Evolutionary conservation across 2,888 invertebrate genomes (phyloP), one percentile per base, ranked within the genome.

Genomic region (Graphium colonna): DNA sequence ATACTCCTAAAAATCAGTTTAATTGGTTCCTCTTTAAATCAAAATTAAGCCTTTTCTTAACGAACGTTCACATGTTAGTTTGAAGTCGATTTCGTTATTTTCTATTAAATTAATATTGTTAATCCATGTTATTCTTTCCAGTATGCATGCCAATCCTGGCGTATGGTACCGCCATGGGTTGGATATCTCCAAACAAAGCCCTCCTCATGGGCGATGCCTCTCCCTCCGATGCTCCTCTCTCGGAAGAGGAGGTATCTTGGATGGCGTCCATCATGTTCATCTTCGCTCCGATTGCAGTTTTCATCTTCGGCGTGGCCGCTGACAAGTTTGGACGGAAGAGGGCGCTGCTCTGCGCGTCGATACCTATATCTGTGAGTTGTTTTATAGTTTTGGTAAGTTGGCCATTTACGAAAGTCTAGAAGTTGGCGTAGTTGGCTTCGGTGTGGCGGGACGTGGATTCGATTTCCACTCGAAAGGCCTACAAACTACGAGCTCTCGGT

Each of bases 231-330:
- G 49, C 61, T 0, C 79, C 85, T 0, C 61, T 90, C 0, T 71
- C 83, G 0, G 82, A 88, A 57, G 85, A 87, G 55, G 83, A 90
- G 21, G 78, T 91, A 0, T 90, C 91, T 0, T 91, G 91, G 91
- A 82, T 92, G 75, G 91, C 91, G 0, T 91, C 91, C 1, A 79
- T 91, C 47, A 88, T 92, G 77, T 91, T 91, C 59, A 82, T 92
- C 33, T 91, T 91, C 40, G 92, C 91, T 0, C 85, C 91, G 0
- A 72, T 89, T 8, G 91, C 91, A 0, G 91, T 91, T 0, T 88
- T 91, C 55, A 63, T 90, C 0, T 92, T 83, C 61, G 92, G 92
- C 0, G 75, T 79, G 0, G 77, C 89, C 0, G 87, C 91, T 0
- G 91, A 92, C 51, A 83, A 65, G 47, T 84, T 84, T 59, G 92